Base-by-base conservation (phyloP, 2,888 invertebrate species). In the Hofmannophila pseudospretella region DNA sequence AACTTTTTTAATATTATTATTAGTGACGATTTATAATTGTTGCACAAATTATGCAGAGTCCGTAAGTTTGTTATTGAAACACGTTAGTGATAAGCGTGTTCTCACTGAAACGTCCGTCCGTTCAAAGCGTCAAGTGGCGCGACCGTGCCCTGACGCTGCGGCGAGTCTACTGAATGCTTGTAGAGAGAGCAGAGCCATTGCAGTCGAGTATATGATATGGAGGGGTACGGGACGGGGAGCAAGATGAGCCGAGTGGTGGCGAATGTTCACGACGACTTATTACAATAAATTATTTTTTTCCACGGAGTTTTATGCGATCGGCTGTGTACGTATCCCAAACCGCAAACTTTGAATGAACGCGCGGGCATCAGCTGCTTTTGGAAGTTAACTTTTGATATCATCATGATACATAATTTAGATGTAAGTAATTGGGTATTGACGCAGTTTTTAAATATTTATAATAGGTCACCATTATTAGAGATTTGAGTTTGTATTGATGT, bases 221-320 rank as follows among this genome's bases (percentile, higher is more conserved):
- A 55, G 72, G 73, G 67, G 69, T 47, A 59, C 44, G 55, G 68
- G 69, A 73, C 51, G 74, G 61, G 73, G 70, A 73, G 62, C 62
- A 67, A 65, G 77, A 74, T 70, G 76, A 71, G 67, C 80, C 86
- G 88, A 88, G 70, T 67, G 66, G 75, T 73, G 78, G 81, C 88
- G 87, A 87, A 73, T 73, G 75, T 71, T 74, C 79, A 78, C 88
- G 86, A 85, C 66, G 75, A 75, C 78, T 80, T 82, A 84, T 82
- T 82, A 84, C 75, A 84, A 82, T 81, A 84, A 82, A 82, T 84
- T 77, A 78, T 82, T 78, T 80, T 65, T 80, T 78, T 82, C 73
- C 28, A 73, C 72, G 67, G 66, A 76, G 77, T 76, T 82, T 78
- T 71, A 67, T 68, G 68, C 74, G 69, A 75, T 78, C 75, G 73